Evolutionary conservation across 2,113 vertebrate genomes (phyloP).

Genomic region (Tretioscincus oriximinensis): DNA sequence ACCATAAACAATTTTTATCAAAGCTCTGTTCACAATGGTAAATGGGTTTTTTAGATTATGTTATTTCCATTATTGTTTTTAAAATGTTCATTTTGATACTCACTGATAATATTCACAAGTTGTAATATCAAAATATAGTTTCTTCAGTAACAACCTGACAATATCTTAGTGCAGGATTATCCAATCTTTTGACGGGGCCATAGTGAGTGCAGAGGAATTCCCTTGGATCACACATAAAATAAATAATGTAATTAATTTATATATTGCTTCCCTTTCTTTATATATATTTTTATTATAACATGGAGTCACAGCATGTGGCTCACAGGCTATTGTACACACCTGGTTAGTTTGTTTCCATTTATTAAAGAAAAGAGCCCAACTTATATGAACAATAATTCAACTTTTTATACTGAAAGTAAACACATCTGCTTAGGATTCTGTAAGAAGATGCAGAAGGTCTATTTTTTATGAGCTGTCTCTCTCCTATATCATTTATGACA

Average conservation of each 20-base stretch:
- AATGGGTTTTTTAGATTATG: too few relatives aligned
- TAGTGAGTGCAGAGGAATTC: too few relatives aligned
- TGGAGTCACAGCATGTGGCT: too few relatives aligned
- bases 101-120: not conserved
- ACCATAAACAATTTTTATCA: too few relatives aligned
- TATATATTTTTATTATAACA: too few relatives aligned
- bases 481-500: slow-evolving; percentile 11
- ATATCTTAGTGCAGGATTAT: not conserved
- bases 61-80: not conserved
- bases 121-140: not conserved
- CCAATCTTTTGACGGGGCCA: too few relatives aligned
- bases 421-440: slow-evolving; percentile 8
- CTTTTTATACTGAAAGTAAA: slow-evolving; percentile 2
- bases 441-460: slow-evolving; percentile 21
- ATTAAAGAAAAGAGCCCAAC: not conserved
- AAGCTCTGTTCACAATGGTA: too few relatives aligned
- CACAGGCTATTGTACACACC: too few relatives aligned
- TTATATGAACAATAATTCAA: not conserved
- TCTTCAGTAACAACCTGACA: not conserved
- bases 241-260: too few relatives aligned
- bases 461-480: not conserved
- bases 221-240: too few relatives aligned
- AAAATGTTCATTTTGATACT: not conserved
- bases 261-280: too few relatives aligned
- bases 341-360: not conserved